Base-by-base conservation (phyloP, 2,888 invertebrate species). In the Hydrotaea diabolus region DNA sequence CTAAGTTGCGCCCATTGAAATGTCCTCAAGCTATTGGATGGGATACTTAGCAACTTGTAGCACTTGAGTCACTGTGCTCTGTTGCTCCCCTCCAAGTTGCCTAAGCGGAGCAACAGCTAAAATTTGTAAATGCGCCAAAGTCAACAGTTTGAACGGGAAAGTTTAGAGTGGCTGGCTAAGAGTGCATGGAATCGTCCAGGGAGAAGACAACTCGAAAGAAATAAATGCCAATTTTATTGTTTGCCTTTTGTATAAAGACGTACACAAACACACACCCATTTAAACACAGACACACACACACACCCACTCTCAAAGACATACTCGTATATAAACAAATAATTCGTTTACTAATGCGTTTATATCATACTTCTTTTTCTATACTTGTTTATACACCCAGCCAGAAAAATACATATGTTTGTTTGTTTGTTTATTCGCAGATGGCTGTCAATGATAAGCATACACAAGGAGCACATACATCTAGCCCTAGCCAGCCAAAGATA, bases 201-300 rank as follows among this genome's bases (percentile, higher is more conserved):
- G 21, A 49, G n/a, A 69, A 46, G 69, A 21, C 39, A 69, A 69
- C 21, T 21, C 17, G 23, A 46, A 43, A 21, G 59, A 73, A 72
- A 72, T 57, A 49, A 62, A 73, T 76, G 64, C 36, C 36, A 76
- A 73, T 79, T 83, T 79, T 72, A 72, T 79, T 73, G 66, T 75
- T 76, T 57, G 74, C 36, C 7, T 36, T 72, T 79, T 43, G 19
- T 66, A 66, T 19, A 66, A 43, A 66, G 43, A 66, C 13, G 43
- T 19, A 39, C 19, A 9, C 62, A 31, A 2, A 31, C 31, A 2
- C 31, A 31, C 31, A 11, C 57, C 15, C 11, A n/a, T n/a, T n/a
- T 19, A 66, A 43, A 66, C 39, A 66, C 13, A 39, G 9, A 39
- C 19, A 9, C 62, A 31, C 9, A 31, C 31, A 2, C 31, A 31